Conservation (phyloP, 2,113 vertebrate species). For the Mobula birostris region DNA sequence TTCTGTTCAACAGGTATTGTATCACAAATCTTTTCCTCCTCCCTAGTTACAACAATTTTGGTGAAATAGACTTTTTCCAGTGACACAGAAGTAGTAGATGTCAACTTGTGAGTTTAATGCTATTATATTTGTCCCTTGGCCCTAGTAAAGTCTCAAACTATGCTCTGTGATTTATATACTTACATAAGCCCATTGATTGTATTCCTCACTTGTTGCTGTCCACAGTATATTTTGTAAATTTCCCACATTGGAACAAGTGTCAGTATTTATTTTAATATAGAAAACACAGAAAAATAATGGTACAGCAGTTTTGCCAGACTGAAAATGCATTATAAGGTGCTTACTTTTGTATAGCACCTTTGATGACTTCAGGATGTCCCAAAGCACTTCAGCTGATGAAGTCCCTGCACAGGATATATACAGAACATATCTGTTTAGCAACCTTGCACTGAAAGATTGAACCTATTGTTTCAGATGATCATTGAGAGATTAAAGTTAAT, state of each 20-base stretch:
- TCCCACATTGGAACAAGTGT: background rate
- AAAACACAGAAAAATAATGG: background rate
- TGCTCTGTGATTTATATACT: background rate
- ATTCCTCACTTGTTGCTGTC: background rate
- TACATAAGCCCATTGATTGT: background rate
- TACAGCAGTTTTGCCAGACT: background rate
- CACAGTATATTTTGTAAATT: background rate
- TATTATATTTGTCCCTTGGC: background rate
- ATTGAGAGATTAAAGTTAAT: background rate
- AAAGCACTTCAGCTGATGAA: too few relatives aligned
- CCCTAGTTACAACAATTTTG: background rate
- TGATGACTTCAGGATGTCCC: too few relatives aligned
- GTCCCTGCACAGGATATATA: background rate
- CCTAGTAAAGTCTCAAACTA: background rate
- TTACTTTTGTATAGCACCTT: background rate
- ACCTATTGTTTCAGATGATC: background rate
- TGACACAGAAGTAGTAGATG: background rate
- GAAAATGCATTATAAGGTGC: background rate
- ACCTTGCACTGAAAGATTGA: background rate
- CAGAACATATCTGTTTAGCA: background rate
- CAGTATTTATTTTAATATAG: background rate
- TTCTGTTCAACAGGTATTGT: background rate
- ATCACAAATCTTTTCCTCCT: background rate
- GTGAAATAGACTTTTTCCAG: background rate
- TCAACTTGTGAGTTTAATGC: background rate